phyloP scores from a whole-genome alignment of 2,888 invertebrate species.

The Harpalus rufipes region DNA sequence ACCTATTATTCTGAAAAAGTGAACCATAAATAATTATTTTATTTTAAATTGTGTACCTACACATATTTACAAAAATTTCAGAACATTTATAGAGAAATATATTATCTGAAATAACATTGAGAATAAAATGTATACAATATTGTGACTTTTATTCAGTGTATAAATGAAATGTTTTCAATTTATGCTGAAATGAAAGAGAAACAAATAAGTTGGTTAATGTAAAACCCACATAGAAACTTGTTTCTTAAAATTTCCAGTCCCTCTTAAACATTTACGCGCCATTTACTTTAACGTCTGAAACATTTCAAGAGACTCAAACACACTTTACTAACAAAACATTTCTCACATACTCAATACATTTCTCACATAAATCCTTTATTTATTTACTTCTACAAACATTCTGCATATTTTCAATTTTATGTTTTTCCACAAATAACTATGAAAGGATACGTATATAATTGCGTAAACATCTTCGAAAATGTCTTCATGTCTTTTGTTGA shows the following conservation, averaged over 20 bases:
- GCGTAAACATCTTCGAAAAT: background rate
- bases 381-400: conserved; percentile 33
- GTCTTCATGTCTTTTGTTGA: background rate
- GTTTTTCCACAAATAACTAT: background rate
- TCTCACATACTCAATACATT: conserved; percentile 40
- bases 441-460: background rate
- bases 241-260: conserved; percentile 13
- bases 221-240: conserved; percentile 3
- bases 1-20: too few relatives aligned
- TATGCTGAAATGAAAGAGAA: background rate
- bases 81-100: too few relatives aligned
- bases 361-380: conserved; percentile 45
- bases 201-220: background rate
- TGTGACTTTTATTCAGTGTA: too few relatives aligned
- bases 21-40: too few relatives aligned
- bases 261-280: conserved; percentile 37
- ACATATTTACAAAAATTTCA: too few relatives aligned
- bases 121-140: too few relatives aligned
- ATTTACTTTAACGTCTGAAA: conserved; percentile 40
- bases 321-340: conserved; percentile 48
- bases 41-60: too few relatives aligned
- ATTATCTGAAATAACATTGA: too few relatives aligned
- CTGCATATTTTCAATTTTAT: conserved; percentile 36
- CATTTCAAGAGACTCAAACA: conserved; percentile 47
- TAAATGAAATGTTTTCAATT: too few relatives aligned